These are phyloP conservation scores for Hippoglossus stenolepis DNA, from an alignment of 2,113 vertebrate species.

Conservation along the genomic window DNA sequence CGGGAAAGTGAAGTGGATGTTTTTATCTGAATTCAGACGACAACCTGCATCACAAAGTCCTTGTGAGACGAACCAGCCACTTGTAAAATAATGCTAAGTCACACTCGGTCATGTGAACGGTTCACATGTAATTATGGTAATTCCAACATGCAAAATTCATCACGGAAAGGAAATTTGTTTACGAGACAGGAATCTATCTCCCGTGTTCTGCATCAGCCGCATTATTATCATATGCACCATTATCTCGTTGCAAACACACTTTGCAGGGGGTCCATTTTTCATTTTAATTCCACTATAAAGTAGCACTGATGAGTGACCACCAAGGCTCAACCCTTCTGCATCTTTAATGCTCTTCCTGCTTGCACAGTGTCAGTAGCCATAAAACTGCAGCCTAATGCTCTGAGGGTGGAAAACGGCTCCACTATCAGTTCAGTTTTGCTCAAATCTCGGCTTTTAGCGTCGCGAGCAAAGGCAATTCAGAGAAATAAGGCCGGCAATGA, in stretches of 20 bases:
- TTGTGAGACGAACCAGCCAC: conserved; percentile 4
- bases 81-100: conserved; percentile 22
- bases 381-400: conserved; percentile 60
- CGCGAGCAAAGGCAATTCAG: conserved; percentile 15
- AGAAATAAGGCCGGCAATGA: conserved; percentile 24
- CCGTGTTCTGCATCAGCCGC: conserved; percentile 14
- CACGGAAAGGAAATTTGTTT: conserved; percentile 19
- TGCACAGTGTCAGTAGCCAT: conserved; percentile 57
- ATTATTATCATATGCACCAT: conserved; percentile 55
- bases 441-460: conserved; percentile 42
- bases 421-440: conserved; percentile 46
- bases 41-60: not conserved
- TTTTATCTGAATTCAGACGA: not conserved
- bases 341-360: conserved; percentile 73
- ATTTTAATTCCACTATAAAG: conserved; percentile 74
- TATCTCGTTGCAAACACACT: conserved; percentile 57
- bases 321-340: conserved; percentile 66
- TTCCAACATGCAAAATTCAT: conserved; percentile 32
- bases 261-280: conserved; percentile 54
- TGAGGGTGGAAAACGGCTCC: conserved; percentile 25
- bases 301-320: conserved; percentile 66
- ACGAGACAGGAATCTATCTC: not conserved
- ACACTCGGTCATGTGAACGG: not conserved
- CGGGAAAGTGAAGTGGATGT: too few species aligned
- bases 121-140: conserved; percentile 19